A percentile compares a stretch with the other conserved stretches of the same genome.
Evolutionary conservation across 2,113 vertebrate species (phyloP).

Genomic region (Thunnus thynnus): DNA sequence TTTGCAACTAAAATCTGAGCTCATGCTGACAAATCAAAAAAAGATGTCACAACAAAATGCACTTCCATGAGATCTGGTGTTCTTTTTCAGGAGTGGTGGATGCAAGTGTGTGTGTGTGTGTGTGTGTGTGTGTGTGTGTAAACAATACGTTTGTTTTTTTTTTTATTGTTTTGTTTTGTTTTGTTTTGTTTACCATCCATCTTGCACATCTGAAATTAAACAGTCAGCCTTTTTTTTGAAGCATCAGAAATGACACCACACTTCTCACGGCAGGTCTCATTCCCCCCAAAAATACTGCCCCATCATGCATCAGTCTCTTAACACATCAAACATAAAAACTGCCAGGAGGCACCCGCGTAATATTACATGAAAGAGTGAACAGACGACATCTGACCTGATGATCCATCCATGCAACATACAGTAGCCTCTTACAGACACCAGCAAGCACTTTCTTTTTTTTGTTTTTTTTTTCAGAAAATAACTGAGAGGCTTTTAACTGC

Average conservation of each 20-base stretch:
- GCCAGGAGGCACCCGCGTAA: constrained; percentile 32
- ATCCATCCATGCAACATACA: constrained; percentile 79
- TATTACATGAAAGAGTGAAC: constrained; percentile 49
- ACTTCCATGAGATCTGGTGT: constrained; percentile 73
- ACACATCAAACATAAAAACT: constrained; percentile 52
- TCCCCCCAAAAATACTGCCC: constrained; percentile 38
- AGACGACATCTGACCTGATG: constrained; percentile 46
- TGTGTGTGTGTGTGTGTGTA: constrained; percentile 35
- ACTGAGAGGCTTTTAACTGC: constrained; percentile 54
- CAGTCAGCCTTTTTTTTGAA: constrained; percentile 32
- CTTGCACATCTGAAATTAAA: constrained; percentile 55
- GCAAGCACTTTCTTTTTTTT: constrained; percentile 62
- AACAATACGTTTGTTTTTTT: constrained; percentile 13
- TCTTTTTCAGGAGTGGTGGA: constrained; percentile 61
- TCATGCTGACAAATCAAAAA: constrained; percentile 76
- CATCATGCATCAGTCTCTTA: constrained; percentile 72
- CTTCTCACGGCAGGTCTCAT: constrained; percentile 70
- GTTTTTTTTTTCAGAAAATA: constrained; percentile 45
- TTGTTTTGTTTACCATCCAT: constrained; percentile 39
- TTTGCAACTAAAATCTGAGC: constrained; percentile 73
- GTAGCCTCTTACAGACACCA: constrained; percentile 64
- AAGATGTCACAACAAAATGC: constrained; percentile 74
- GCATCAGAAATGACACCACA: constrained; percentile 69
- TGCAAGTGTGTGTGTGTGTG: constrained; percentile 53
- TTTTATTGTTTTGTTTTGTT: too few species aligned